These are phyloP conservation scores for Lordiphosa collinella DNA, from an alignment of 1,140 invertebrate species.

Conservation along the genomic window DNA sequence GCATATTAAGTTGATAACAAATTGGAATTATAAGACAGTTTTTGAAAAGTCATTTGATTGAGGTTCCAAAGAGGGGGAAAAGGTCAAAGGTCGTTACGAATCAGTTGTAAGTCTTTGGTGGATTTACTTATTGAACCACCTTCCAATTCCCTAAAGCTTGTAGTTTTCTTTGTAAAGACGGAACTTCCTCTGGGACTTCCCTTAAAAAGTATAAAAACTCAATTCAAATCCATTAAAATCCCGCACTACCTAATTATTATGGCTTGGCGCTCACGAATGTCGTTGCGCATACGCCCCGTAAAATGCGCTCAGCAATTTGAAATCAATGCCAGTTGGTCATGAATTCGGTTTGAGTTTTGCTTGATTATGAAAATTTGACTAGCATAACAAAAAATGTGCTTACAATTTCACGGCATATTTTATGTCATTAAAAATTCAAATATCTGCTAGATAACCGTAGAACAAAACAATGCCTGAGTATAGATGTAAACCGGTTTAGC, in stretches of 20 bases:
- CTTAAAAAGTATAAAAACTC: too few relatives aligned
- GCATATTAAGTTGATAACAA: too few relatives aligned
- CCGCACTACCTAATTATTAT: constrained; percentile 3
- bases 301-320: neutral
- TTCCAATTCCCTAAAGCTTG: too few relatives aligned
- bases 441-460: constrained; percentile 35
- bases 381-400: constrained; percentile 36
- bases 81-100: too few relatives aligned
- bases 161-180: too few relatives aligned
- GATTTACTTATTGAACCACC: too few relatives aligned
- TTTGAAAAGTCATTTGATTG: too few relatives aligned
- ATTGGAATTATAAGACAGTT: too few relatives aligned
- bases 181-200: too few relatives aligned
- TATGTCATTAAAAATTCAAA: constrained; percentile 69
- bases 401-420: constrained; percentile 72
- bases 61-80: too few relatives aligned
- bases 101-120: too few relatives aligned
- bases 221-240: constrained; percentile 17
- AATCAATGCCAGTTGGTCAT: constrained; percentile 41
- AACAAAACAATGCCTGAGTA: constrained; percentile 13
- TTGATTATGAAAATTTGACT: constrained; percentile 22
- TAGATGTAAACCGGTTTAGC: constrained; percentile 53
- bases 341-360: constrained; percentile 12
- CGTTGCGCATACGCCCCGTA: constrained; percentile 46
- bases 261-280: constrained; percentile 31